These are phyloP conservation scores for Chorisops tibialis DNA, from an alignment of 2,888 invertebrate species.

Conservation along the genomic window DNA sequence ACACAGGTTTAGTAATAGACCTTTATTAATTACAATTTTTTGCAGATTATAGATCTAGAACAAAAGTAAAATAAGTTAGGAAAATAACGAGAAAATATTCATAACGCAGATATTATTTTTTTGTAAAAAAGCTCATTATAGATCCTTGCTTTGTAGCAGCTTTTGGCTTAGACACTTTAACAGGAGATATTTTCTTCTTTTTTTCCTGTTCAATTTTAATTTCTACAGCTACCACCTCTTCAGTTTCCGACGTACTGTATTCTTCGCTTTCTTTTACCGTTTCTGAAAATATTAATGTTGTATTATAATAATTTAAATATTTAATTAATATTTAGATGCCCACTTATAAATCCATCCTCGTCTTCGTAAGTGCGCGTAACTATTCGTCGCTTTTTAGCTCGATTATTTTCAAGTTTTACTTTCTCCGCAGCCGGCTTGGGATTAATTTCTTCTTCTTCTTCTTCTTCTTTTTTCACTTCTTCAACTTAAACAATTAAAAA, in stretches of 20 bases:
- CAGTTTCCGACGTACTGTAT: conserved; percentile 3
- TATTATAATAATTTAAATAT: background rate
- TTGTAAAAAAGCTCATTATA: conserved; percentile 16
- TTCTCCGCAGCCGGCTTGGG: background rate
- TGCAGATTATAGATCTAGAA: no score
- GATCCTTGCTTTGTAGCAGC: conserved; percentile 7
- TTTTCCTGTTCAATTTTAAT: background rate
- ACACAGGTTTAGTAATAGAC: no score
- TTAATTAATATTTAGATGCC: background rate
- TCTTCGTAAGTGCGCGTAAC: conserved; percentile 15
- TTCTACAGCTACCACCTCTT: background rate
- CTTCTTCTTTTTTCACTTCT: background rate
- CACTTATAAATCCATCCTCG: conserved; percentile 20
- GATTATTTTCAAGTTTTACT: background rate
- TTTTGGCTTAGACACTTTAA: background rate
- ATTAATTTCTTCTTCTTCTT: background rate
- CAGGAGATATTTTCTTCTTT: background rate
- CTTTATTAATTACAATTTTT: no score
- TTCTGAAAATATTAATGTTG: background rate
- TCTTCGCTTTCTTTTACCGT: conserved; percentile 15
- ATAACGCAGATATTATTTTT: no score
- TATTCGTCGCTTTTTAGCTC: conserved; percentile 9
- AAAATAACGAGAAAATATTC: no score
- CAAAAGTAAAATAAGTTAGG: no score
- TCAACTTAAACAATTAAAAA: no score